Percentiles rank a stretch among this genome's conserved stretches.
These are phyloP conservation scores for Spermophilus dauricus DNA, from an alignment of 2,113 vertebrate species.

Conservation along the genomic window DNA sequence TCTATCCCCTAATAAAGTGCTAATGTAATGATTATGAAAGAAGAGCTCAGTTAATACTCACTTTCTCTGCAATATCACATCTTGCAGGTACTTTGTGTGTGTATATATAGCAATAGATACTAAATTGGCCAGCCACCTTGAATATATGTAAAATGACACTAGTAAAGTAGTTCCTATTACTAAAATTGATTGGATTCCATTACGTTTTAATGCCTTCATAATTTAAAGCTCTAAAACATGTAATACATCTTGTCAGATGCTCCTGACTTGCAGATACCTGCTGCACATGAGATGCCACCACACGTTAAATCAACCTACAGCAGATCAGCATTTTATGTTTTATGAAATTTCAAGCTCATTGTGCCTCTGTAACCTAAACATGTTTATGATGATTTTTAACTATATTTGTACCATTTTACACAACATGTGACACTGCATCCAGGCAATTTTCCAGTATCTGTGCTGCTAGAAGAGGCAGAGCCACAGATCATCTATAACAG, in stretches of 20 bases:
- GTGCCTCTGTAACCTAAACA: background rate
- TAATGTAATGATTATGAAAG: slow-evolving; percentile 46
- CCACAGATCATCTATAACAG: background rate
- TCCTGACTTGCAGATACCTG: slow-evolving; percentile 55
- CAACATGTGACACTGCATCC: background rate
- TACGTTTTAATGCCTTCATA: slow-evolving; percentile 75
- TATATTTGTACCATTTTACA: slow-evolving; percentile 29
- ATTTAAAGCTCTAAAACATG: slow-evolving; percentile 78
- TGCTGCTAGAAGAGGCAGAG: background rate
- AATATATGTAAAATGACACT: slow-evolving; percentile 72
- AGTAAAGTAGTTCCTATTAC: slow-evolving; percentile 55
- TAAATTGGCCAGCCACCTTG: slow-evolving; percentile 64
- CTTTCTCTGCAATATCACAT: slow-evolving; percentile 43
- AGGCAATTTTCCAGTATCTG: background rate
- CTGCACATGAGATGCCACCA: background rate
- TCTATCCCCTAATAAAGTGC: slow-evolving; percentile 15
- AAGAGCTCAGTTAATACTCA: slow-evolving; percentile 23
- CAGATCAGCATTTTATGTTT: background rate
- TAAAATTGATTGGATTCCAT: slow-evolving; percentile 74
- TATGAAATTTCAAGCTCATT: background rate
- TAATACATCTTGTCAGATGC: slow-evolving; percentile 75
- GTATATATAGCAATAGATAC: slow-evolving; percentile 52
- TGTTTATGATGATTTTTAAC: slow-evolving; percentile 35
- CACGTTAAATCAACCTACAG: background rate
- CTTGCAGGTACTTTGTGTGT: slow-evolving; percentile 62